These are phyloP conservation scores for Apis dorsata DNA, from an alignment of 1,140 invertebrate genomes.

Conservation along the genomic window DNA sequence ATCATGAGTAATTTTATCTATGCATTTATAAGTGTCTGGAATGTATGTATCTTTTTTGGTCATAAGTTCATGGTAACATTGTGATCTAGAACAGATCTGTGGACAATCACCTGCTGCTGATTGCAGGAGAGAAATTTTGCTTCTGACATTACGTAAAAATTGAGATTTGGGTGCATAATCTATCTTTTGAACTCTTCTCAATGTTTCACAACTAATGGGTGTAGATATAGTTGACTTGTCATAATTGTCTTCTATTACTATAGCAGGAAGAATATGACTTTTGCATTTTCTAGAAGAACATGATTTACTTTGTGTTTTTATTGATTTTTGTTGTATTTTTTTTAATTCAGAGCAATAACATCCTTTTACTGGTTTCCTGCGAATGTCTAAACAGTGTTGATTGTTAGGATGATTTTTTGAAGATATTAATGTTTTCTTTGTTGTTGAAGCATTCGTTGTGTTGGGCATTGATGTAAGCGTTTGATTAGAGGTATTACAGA, in stretches of 20 bases:
- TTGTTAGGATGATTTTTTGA: constrained; percentile 62
- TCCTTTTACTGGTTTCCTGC: constrained; percentile 67
- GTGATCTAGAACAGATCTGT: constrained; percentile 22
- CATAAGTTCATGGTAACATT: constrained; percentile 17
- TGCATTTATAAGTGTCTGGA: too few relatives aligned
- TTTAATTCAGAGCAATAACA: constrained; percentile 69
- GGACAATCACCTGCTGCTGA: background rate
- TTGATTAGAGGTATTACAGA: constrained; percentile 14
- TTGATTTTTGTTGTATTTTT: constrained; percentile 54
- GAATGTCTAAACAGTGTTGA: background rate
- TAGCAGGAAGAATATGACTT: constrained; percentile 38
- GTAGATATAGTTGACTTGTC: constrained; percentile 22
- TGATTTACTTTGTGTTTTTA: constrained; percentile 47
- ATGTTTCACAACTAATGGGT: constrained; percentile 64
- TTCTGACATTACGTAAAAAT: constrained; percentile 69
- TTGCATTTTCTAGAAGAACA: constrained; percentile 53
- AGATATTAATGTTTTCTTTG: constrained; percentile 56
- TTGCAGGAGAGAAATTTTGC: constrained; percentile 48
- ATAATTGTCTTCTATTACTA: constrained; percentile 7
- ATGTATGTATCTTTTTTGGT: background rate
- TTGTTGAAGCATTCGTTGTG: constrained; percentile 30
- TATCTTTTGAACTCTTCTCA: constrained; percentile 67
- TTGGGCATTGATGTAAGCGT: constrained; percentile 32
- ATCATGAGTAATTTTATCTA: background rate
- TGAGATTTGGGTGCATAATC: constrained; percentile 71